A percentile compares a stretch with the other conserved stretches of the same genome.
Conservation (phyloP, 1,140 invertebrate genomes). For the Rhagoletis zephyria region DNA sequence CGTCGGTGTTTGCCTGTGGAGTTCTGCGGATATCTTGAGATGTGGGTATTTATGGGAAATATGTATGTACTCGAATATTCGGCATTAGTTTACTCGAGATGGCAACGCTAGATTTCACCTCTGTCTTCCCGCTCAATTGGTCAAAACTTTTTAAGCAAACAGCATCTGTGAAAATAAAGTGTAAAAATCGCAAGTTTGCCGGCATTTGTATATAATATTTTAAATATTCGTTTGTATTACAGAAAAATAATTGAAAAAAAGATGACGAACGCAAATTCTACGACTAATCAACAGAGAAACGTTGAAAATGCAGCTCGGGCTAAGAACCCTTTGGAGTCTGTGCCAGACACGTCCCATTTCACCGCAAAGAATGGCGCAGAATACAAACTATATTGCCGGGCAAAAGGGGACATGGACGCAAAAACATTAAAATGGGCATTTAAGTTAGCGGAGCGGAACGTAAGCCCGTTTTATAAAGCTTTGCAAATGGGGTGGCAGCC, state of each 20-base stretch:
- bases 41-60: too few relatives aligned
- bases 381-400: slow-evolving; percentile 66
- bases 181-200: background rate
- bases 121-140: slow-evolving; percentile 1
- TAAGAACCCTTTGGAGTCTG: slow-evolving; percentile 66
- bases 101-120: background rate
- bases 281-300: slow-evolving; percentile 66
- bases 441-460: slow-evolving; percentile 79
- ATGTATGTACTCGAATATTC: background rate
- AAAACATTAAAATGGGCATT: slow-evolving; percentile 77
- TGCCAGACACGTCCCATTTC: slow-evolving; percentile 57
- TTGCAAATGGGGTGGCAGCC: slow-evolving; percentile 80
- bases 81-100: background rate
- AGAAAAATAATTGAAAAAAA: background rate
- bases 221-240: background rate
- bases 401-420: slow-evolving; percentile 67
- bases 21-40: too few relatives aligned
- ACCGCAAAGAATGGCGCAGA: slow-evolving; percentile 60
- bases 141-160: slow-evolving; percentile 11
- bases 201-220: background rate
- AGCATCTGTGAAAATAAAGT: background rate
- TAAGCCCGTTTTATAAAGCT: slow-evolving; percentile 77
- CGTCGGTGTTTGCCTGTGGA: too few relatives aligned
- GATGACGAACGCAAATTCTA: slow-evolving; percentile 65
- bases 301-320: slow-evolving; percentile 65